Evolutionary conservation across 2,113 vertebrate genomes (phyloP).

Genomic region (Amphiprion percula): DNA sequence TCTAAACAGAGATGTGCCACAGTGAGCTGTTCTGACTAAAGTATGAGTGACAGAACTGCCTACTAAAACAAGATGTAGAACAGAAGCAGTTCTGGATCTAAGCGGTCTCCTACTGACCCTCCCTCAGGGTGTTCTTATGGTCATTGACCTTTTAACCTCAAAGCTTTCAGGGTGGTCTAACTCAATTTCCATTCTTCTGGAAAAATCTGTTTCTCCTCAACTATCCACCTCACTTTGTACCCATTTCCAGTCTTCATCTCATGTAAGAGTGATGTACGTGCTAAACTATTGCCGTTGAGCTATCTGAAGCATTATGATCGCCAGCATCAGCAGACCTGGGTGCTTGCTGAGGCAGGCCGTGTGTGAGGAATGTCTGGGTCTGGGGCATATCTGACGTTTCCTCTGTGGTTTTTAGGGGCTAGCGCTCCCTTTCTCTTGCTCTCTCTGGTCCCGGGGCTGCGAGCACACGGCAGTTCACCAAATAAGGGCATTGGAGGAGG

Average conservation of each 20-base stretch:
- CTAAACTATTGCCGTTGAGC: slow-evolving; percentile 4
- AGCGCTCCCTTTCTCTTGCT: slow-evolving; percentile 65
- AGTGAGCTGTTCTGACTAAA: neutral
- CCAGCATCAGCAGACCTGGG: slow-evolving; percentile 52
- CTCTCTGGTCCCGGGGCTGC: slow-evolving; percentile 64
- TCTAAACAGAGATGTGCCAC: neutral
- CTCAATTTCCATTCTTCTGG: neutral
- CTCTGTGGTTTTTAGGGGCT: slow-evolving; percentile 79
- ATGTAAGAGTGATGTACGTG: neutral
- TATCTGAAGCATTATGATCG: slow-evolving; percentile 21
- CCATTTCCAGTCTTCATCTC: neutral
- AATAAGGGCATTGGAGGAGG: slow-evolving; percentile 86
- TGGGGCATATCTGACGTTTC: slow-evolving; percentile 81
- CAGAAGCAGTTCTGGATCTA: slow-evolving; percentile 15
- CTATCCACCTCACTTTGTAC: neutral
- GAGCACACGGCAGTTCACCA: slow-evolving; percentile 81
- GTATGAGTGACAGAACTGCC: neutral
- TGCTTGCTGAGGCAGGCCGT: slow-evolving; percentile 60
- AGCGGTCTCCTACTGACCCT: neutral
- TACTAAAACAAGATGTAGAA: slow-evolving; percentile 12
- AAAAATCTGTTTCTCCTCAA: neutral
- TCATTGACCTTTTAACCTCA: slow-evolving; percentile 45
- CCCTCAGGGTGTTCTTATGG: slow-evolving; percentile 37
- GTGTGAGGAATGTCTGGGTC: slow-evolving; percentile 82
- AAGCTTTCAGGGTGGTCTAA: slow-evolving; percentile 51